These are phyloP conservation scores for Teleopsis dalmanni DNA, from an alignment of 1,140 invertebrate species.

Conservation along the genomic window DNA sequence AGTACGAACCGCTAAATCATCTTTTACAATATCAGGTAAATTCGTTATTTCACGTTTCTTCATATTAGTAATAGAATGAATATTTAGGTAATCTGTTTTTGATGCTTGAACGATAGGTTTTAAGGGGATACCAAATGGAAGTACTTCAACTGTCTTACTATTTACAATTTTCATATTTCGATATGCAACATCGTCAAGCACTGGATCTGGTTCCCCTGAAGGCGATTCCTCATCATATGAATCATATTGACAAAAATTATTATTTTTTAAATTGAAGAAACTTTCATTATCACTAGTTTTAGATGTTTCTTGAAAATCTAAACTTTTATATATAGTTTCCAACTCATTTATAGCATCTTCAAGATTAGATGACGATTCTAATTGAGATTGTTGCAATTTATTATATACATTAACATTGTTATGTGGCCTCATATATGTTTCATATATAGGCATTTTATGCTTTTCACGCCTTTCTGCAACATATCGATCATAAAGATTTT, in stretches of 20 bases:
- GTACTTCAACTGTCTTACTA: constrained; percentile 66
- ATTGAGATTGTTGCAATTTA: constrained; percentile 28
- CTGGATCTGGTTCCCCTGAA: constrained; percentile 67
- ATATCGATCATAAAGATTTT: constrained; percentile 39
- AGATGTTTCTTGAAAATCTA: constrained; percentile 50
- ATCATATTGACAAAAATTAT: no score
- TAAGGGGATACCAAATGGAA: constrained; percentile 83
- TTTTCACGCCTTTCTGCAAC: constrained; percentile 34
- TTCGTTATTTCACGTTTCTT: not conserved
- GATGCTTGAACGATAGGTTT: constrained; percentile 64
- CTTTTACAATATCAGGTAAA: constrained; percentile 70
- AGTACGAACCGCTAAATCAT: constrained; percentile 78
- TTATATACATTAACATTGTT: no score
- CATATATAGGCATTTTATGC: constrained; percentile 14
- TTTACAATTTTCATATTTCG: constrained; percentile 70
- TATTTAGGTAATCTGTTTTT: constrained; percentile 75
- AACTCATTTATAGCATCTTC: constrained; percentile 81
- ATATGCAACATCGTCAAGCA: constrained; percentile 75
- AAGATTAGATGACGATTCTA: constrained; percentile 52
- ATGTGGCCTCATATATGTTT: constrained; percentile 12
- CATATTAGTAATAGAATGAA: constrained; percentile 49
- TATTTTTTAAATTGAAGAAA: no score
- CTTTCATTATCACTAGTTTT: no score
- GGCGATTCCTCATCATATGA: constrained; percentile 46
- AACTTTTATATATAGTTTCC: constrained; percentile 80